Evolutionary conservation across 2,113 vertebrate species (phyloP), one percentile per base, ranked within the genome.

Genomic region (Anoplopoma fimbria): DNA sequence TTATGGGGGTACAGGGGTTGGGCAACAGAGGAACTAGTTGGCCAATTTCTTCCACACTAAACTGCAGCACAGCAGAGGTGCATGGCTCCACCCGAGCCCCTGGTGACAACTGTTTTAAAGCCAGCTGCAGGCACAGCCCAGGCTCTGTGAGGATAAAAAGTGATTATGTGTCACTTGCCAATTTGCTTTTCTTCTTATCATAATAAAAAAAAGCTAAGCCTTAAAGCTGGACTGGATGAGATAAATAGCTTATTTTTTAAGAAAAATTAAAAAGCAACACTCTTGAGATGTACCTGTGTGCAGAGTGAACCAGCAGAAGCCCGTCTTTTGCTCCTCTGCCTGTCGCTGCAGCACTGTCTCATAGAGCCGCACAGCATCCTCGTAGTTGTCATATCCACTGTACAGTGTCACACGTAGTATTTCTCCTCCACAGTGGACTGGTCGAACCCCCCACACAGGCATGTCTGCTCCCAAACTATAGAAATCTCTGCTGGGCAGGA

Each of bases 1-100:
- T 99, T 93, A 99, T 98, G 2, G 98, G 98, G 6, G 95, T 79
- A 0, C 98, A 99, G 0, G 97, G 97, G 86, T 99, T 96, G 8
- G 98, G 98, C 51, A 99, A 92, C 42, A 99, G 96, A 6, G 98
- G 97, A 42, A 99, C 98, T 1, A 99, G 92, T 81, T 98, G 97
- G 55, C 98, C 98, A 0, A 99, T 97, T 85, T 97, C 97, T 1
- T 93, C 96, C 82, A 98, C 97, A 55, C 74, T 90, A 79, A 99
- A 99, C 95, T 99, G 97, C 73, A 99, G 81, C 47, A 97, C 96
- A 0, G 97, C 93, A 0, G 96, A 95, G 40, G 93, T 93, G 84
- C 95, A 96, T 0, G 95, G 94, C 90, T 98, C 94, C 2, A 95
- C 96, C 0, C 90, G 83, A 47, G 94, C 90, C 0, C 97, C 97